Evolutionary conservation across 1,140 invertebrate species (phyloP).

Genomic region (Heliconius hewitsoni): DNA sequence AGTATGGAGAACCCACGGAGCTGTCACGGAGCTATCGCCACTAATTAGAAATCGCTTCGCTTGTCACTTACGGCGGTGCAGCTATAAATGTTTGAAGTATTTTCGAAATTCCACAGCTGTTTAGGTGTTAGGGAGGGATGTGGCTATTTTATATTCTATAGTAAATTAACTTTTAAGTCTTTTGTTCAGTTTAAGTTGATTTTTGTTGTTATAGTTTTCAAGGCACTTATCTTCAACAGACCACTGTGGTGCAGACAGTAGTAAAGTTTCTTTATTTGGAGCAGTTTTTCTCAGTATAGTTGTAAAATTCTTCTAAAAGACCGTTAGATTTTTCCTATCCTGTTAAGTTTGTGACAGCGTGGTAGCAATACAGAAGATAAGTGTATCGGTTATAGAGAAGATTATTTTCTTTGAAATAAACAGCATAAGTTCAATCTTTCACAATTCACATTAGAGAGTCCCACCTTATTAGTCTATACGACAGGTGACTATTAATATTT

Average conservation of each 20-base stretch:
- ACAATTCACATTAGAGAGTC: background rate
- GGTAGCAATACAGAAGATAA: too few relatives aligned
- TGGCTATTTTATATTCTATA: slow-evolving; percentile 15
- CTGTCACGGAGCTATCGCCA: slow-evolving; percentile 21
- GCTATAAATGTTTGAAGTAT: slow-evolving; percentile 20
- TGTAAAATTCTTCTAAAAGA: too few relatives aligned
- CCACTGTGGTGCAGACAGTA: too few relatives aligned
- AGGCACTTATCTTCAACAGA: background rate
- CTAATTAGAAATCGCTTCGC: slow-evolving; percentile 30
- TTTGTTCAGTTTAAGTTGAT: background rate
- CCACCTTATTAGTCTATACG: background rate
- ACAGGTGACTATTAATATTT: background rate
- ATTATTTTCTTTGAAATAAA: background rate
- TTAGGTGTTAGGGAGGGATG: background rate
- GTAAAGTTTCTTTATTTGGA: too few relatives aligned
- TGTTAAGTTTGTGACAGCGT: too few relatives aligned
- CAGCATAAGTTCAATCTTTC: background rate
- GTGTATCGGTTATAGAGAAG: background rate
- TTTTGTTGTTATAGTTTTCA: background rate
- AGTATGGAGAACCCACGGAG: background rate
- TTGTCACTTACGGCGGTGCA: slow-evolving; percentile 14
- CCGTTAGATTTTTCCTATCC: too few relatives aligned
- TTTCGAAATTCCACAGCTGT: slow-evolving; percentile 16
- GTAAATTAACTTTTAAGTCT: background rate
- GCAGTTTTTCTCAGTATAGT: too few relatives aligned